Base-by-base conservation (phyloP, 2,797 vertebrate species). In the Poliocrania exsul region DNA sequence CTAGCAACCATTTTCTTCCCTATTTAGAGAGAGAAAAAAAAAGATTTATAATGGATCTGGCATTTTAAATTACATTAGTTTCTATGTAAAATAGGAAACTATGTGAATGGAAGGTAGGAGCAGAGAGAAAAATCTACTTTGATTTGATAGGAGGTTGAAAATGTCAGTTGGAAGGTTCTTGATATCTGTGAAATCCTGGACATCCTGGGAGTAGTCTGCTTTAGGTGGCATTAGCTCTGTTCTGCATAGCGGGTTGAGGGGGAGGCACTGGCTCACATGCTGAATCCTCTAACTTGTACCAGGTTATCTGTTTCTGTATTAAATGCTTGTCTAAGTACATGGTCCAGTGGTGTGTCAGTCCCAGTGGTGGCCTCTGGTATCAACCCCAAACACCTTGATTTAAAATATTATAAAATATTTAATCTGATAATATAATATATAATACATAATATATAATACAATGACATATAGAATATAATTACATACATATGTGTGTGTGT, bases 11-110 rank as follows among this genome's bases (percentile, higher is more conserved):
- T 96, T 98, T 94, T 97, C 94, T 95, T 94, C 95, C 95, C 95
- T 94, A 95, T 96, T 97, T 96, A 94, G 94, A 94, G 94, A 93
- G 96, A 93, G 96, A 96, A 93, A 94, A 96, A 96, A 92, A 92
- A 97, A 96, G 95, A 71, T 96, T 96, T 97, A 53, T 53, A 97
- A 97, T 95, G 96, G 96, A 81, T 91, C 85, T 96, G 93, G 97
- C 73, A 35, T 97, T 95, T 97, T 96, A 97, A 98, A 97, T 90
- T 96, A 70, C 62, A 9, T 64, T 33, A 71, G 78, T 66, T 80
- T 83, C 81, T 79, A 91, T 92, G 88, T 86, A 96, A 97, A 97
- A 91, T 73, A 75, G 65, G 74, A 77, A 91, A 83, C 42, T 19
- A 33, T 58, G 66, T 29, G 33, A 95, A 74, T 69, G 60, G 56